Percentiles rank a stretch among this genome's conserved stretches.
phyloP scores from a whole-genome alignment of 2,797 vertebrate species.

The Passerculus sandwichensis region DNA sequence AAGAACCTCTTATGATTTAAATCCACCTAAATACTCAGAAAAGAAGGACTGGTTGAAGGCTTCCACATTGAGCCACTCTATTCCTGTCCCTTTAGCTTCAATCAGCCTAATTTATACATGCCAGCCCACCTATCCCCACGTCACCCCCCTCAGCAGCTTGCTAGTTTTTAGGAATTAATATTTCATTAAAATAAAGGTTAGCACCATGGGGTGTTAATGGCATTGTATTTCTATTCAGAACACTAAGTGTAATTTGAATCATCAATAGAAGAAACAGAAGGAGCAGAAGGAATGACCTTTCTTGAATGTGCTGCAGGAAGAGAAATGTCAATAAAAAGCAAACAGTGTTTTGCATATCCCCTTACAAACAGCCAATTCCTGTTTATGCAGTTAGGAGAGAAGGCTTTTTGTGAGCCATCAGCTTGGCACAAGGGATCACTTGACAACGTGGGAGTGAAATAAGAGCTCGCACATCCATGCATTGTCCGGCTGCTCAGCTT shows the following conservation, averaged over 20 bases:
- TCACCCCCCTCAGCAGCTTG: not conserved
- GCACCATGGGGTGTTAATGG: slow-evolving; percentile 37
- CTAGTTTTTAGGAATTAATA: slow-evolving; percentile 44
- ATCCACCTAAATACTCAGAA: not conserved
- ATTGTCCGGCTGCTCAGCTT: not conserved
- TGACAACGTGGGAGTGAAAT: slow-evolving; percentile 34
- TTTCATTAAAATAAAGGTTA: slow-evolving; percentile 66
- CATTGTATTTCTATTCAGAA: slow-evolving; percentile 31
- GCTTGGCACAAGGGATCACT: not conserved
- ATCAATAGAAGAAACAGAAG: slow-evolving; percentile 42
- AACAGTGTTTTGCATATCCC: slow-evolving; percentile 12
- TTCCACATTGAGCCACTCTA: not conserved
- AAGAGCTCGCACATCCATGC: slow-evolving; percentile 11
- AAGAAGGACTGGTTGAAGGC: not conserved
- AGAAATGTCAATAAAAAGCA: slow-evolving; percentile 60
- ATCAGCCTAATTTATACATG: not conserved
- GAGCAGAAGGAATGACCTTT: slow-evolving; percentile 61
- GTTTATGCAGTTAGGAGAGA: not conserved
- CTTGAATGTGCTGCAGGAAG: slow-evolving; percentile 26
- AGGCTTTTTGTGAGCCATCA: slow-evolving; percentile 14
- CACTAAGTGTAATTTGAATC: slow-evolving; percentile 54
- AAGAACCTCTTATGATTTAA: slow-evolving; percentile 27
- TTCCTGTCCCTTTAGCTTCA: not conserved
- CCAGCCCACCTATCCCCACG: not conserved
- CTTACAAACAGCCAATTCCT: slow-evolving; percentile 50